These are phyloP conservation scores for Drosophila tropicalis DNA, from an alignment of 1,140 invertebrate genomes.

Conservation along the genomic window DNA sequence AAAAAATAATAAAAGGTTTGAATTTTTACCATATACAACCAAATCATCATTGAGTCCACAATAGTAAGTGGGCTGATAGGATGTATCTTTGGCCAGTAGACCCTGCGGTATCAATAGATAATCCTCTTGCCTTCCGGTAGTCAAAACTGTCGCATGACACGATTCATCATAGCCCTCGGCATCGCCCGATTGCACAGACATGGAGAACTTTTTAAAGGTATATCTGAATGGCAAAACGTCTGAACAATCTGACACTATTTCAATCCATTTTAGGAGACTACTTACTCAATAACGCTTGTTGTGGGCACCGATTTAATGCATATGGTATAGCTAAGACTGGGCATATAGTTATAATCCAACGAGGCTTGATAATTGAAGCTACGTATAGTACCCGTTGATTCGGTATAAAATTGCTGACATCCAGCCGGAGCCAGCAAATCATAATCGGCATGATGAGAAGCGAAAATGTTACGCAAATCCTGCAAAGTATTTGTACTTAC, in stretches of 20 bases:
- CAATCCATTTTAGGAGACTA: not conserved
- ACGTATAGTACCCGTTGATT: constrained; percentile 84
- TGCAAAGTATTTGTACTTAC: constrained; percentile 59
- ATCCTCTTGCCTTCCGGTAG: constrained; percentile 80
- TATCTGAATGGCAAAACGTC: constrained; percentile 37
- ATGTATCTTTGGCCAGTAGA: constrained; percentile 54
- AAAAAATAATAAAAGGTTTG: too few relatives aligned
- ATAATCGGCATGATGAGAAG: constrained; percentile 70
- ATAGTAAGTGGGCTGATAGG: constrained; percentile 82
- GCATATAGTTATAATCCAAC: constrained; percentile 68
- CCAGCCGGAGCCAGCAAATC: constrained; percentile 85
- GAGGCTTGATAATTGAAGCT: constrained; percentile 86
- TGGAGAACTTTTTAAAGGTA: constrained; percentile 56
- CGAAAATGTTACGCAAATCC: constrained; percentile 72
- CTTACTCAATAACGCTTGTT: constrained; percentile 72
- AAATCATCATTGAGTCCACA: constrained; percentile 68
- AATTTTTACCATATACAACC: constrained; percentile 61
- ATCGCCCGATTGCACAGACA: constrained; percentile 56
- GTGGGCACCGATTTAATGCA: constrained; percentile 76
- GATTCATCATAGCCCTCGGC: constrained; percentile 65
- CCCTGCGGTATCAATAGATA: constrained; percentile 84
- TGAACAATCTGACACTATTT: too few relatives aligned
- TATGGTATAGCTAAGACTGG: constrained; percentile 83
- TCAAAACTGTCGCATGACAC: constrained; percentile 62
- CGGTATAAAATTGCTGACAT: constrained; percentile 87